Evolutionary conservation across 2,888 invertebrate genomes (phyloP), one percentile per base, ranked within the genome.

Genomic region (Mythimna loreyi): DNA sequence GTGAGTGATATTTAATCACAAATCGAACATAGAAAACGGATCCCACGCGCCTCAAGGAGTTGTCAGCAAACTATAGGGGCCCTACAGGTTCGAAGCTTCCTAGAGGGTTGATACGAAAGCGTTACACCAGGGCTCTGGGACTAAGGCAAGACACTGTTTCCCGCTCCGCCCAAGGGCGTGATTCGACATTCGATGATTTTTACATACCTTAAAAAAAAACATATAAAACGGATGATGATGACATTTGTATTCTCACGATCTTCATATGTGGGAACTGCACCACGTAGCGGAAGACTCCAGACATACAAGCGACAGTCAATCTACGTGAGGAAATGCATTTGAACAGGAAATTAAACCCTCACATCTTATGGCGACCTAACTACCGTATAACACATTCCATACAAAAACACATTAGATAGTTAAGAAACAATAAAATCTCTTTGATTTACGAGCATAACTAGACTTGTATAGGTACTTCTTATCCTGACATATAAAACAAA

Each of bases 371-470:
- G 5, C n/a, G 3, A 0, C 11, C 4, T 50, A 1, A 21, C 2
- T 21, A 19, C 19, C 36, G 47, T 43, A 16, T 16, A 7, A 33
- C 45, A 45, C 28, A 28, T 28, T 7, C 21, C 56, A 45, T 33
- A 49, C 43, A 47, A 57, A 53, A 71, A 71, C 45, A 23, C 66
- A 75, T 76, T 83, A 84, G 75, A 85, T 83, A 85, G 72, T 83
- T 73, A 75, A 75, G 64, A 69, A 82, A 80, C 83, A 85, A 85
- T 86, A 89, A 90, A 89, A 82, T 72, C 73, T 73, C 67, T 60
- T 80, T 88, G 88, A 92, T 91, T 92, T 90, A 92, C 86, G 76
- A 84, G 80, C 67, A 81, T 85, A 85, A 28, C 28, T 28, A 28
- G 2, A 28, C 28, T 28, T n/a, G n/a, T n/a, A n/a, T n/a, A n/a